Conservation (phyloP, 2,888 invertebrate species). For the Calliopum simillimum region DNA sequence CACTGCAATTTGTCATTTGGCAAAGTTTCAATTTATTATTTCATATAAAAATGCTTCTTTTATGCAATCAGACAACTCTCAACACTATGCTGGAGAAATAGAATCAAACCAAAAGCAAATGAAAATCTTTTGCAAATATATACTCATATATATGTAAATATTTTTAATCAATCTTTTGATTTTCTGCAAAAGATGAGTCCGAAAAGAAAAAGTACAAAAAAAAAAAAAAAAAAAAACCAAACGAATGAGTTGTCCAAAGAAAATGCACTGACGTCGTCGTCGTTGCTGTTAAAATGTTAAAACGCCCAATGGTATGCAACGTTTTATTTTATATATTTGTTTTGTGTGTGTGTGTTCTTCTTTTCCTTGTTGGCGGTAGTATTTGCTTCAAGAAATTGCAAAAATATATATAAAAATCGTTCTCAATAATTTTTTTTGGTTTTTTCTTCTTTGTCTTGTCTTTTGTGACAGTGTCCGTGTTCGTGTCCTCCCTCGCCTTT, state of each 20-base stretch:
- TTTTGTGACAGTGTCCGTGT: not conserved
- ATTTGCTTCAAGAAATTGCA: constrained; percentile 28
- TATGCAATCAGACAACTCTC: not conserved
- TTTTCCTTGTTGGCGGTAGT: not conserved
- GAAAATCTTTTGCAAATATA: constrained; percentile 28
- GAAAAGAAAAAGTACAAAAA: not conserved
- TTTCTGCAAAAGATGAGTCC: constrained; percentile 11
- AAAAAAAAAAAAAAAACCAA: too few relatives aligned
- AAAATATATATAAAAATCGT: not conserved
- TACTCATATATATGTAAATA: constrained; percentile 18
- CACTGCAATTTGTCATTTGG: not conserved
- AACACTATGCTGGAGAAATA: not conserved
- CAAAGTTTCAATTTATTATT: constrained; percentile 16
- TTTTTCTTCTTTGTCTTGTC: constrained; percentile 18
- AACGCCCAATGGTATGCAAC: constrained; percentile 9
- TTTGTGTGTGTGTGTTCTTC: not conserved
- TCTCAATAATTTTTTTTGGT: constrained; percentile 19
- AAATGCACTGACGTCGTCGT: not conserved
- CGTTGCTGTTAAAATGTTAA: not conserved
- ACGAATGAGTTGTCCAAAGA: too few relatives aligned
- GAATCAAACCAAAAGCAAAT: constrained; percentile 14
- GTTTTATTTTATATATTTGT: not conserved
- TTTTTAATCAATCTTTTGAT: constrained; percentile 35
- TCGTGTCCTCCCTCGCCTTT: not conserved
- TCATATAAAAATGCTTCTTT: constrained; percentile 16